These are phyloP conservation scores for Ophioninae sp. DNA, from an alignment of 2,888 invertebrate species.

Conservation along the genomic window DNA sequence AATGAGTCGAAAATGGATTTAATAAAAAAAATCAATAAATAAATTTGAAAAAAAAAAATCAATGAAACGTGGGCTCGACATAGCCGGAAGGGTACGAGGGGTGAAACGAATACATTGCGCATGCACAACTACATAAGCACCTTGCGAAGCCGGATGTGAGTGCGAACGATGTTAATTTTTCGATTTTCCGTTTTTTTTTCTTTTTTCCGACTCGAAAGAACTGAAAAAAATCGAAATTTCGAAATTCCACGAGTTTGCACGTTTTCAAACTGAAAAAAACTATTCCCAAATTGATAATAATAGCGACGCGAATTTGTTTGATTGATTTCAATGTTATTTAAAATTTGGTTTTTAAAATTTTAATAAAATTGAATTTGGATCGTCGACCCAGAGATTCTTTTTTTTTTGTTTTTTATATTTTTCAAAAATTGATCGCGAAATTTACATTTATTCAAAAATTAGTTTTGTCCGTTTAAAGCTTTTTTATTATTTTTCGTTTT, in stretches of 20 bases:
- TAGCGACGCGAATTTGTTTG: too few relatives aligned
- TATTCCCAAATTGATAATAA: too few relatives aligned
- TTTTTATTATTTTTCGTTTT: too few relatives aligned
- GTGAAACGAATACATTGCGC: slow-evolving; percentile 80
- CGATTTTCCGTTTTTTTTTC: slow-evolving; percentile 48
- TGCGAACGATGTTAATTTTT: slow-evolving; percentile 74
- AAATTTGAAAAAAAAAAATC: slow-evolving; percentile 54
- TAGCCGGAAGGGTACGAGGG: slow-evolving; percentile 77
- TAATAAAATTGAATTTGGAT: too few relatives aligned
- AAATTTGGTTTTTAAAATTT: too few relatives aligned
- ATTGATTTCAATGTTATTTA: too few relatives aligned
- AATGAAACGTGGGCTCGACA: slow-evolving; percentile 76
- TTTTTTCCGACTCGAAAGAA: slow-evolving; percentile 53
- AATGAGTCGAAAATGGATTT: slow-evolving; percentile 53
- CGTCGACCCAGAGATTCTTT: too few relatives aligned
- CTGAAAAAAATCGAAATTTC: not conserved
- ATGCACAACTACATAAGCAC: slow-evolving; percentile 80
- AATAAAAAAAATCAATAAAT: slow-evolving; percentile 9
- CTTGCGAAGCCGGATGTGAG: slow-evolving; percentile 79
- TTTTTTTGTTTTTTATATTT: too few relatives aligned
- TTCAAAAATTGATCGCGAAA: too few relatives aligned
- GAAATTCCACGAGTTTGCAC: not conserved
- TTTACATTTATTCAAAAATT: too few relatives aligned
- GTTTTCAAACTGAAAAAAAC: not conserved
- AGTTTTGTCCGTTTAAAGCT: too few relatives aligned